Evolutionary conservation across 2,797 vertebrate species (phyloP), one percentile per base, ranked within the genome.

Genomic region (Acipenser oxyrinchus): DNA sequence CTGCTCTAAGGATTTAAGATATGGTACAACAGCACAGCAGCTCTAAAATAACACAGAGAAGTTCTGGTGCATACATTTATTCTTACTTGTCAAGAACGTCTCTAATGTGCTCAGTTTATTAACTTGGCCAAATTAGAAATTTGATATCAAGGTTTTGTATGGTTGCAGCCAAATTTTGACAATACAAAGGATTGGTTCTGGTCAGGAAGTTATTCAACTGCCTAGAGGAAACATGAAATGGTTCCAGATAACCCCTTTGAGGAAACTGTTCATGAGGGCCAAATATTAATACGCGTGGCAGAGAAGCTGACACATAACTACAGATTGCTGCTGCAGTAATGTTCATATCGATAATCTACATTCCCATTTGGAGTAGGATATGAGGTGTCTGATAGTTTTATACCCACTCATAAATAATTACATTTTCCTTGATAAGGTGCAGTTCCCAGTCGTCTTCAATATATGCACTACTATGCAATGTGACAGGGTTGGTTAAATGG

Each of bases 401-500:
- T 58, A 11, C 55, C 12, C 55, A n/a, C 10, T 58, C 15, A 58
- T 7, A 58, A n/a, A 58, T 7, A 37, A 58, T 58, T 58, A 3
- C 11, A n/a, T 13, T 1, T 58, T 58, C 3, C 6, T 7, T 58
- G 55, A n/a, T 58, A 7, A 11, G 7, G 12, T 15, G 12, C 11
- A n/a, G 1, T 58, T 7, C 55, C 12, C 12, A 58, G 55, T 58
- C 12, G 6, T 11, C 12, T 58, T 58, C n/a, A 58, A 1, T 58
- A 7, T 7, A 58, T 13, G 11, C 55, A 58, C 55, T 6, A 10
- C 10, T 58, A 58, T 58, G 55, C 55, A 58, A 13, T 58, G 55
- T 58, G 55, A 58, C 55, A 58, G 55, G 55, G 55, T 15, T 58
- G 12, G 55, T 58, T 13, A 58, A 58, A 58, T 7, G 55, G 55